Conservation (phyloP, 2,113 vertebrate species). For the Carassius carassius region DNA sequence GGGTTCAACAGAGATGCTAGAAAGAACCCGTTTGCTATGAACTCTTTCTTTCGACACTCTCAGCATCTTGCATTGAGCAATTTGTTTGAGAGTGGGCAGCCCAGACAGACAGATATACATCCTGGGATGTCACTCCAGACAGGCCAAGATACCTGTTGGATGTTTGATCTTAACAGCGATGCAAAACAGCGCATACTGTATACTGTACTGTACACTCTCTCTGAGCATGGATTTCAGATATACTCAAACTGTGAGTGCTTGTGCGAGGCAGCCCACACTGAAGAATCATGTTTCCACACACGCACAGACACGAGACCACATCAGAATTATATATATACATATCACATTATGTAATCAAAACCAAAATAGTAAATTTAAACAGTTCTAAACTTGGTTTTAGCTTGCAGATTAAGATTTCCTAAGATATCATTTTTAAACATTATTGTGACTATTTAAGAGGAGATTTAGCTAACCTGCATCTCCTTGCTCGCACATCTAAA, state of each 20-base stretch:
- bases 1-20: neutral
- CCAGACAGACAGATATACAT: neutral
- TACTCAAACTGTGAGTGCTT: neutral
- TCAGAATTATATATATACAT: neutral
- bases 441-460: neutral
- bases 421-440: neutral
- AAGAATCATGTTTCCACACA: slow-evolving; percentile 4
- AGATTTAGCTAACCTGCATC: neutral
- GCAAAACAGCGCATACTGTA: neutral
- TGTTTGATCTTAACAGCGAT: neutral
- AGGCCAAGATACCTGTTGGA: neutral
- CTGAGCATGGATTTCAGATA: neutral
- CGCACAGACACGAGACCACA: neutral
- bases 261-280: neutral
- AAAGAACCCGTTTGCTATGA: neutral
- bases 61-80: neutral
- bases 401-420: neutral
- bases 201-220: neutral
- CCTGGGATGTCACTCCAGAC: neutral
- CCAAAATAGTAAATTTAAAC: neutral
- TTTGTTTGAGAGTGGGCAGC: neutral
- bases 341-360: neutral
- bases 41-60: neutral
- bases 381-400: neutral
- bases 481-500: neutral